A percentile compares a stretch with the other conserved stretches of the same genome.
Conservation (phyloP, 1,140 invertebrate species). For the Eulimnadia texana region DNA sequence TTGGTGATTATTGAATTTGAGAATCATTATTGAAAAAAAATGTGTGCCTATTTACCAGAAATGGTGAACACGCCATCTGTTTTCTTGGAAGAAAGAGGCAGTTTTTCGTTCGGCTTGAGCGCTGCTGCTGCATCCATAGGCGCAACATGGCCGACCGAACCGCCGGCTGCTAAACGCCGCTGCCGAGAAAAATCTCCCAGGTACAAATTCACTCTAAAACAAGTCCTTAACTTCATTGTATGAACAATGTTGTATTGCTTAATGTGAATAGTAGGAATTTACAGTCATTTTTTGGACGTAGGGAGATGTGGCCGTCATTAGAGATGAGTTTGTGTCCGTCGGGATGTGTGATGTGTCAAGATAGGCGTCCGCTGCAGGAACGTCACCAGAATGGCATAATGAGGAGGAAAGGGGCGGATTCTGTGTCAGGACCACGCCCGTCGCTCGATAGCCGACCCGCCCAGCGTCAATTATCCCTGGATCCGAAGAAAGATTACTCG, state of each 20-base stretch:
- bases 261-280: background rate
- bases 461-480: background rate
- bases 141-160: no score
- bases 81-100: no score
- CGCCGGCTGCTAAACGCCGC: no score
- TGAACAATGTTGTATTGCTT: background rate
- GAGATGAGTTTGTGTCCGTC: background rate
- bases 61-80: no score
- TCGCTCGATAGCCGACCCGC: background rate
- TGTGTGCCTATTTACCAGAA: no score
- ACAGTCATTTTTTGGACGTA: background rate
- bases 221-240: no score
- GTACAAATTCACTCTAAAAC: no score
- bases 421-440: background rate
- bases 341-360: slow-evolving; percentile 5
- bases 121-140: no score
- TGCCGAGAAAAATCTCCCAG: no score
- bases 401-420: background rate
- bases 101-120: no score
- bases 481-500: slow-evolving; percentile 42
- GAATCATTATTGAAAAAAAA: no score
- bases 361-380: slow-evolving; percentile 6
- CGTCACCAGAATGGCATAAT: background rate
- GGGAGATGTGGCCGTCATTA: background rate
- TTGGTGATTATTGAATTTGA: no score